A percentile compares a stretch with the other conserved stretches of the same genome.
Evolutionary conservation across 2,888 invertebrate genomes (phyloP).

Genomic region (Thumatha senex): DNA sequence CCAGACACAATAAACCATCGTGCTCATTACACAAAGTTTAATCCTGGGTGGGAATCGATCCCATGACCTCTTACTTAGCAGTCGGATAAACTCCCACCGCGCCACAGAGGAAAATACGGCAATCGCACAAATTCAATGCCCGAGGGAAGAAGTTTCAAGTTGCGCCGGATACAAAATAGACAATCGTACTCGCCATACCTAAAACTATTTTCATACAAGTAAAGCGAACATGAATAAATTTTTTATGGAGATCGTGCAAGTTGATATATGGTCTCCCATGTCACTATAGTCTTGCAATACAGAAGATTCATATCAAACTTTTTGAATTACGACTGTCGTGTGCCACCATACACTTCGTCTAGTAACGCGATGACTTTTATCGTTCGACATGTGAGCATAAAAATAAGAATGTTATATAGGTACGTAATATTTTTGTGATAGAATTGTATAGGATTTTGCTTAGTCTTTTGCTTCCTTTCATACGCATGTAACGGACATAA

Average conservation of each 20-base stretch:
- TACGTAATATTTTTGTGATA: slow-evolving; percentile 24
- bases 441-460: slow-evolving; percentile 44
- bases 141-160: no score
- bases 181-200: not conserved
- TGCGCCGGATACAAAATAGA: no score
- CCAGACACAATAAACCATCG: no score
- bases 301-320: slow-evolving; percentile 35
- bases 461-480: slow-evolving; percentile 64
- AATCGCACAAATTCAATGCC: no score
- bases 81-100: no score
- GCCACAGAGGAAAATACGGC: no score
- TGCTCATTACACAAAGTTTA: no score
- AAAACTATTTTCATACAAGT: not conserved
- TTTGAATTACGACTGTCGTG: slow-evolving; percentile 68
- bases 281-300: slow-evolving; percentile 21
- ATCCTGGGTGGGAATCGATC: no score
- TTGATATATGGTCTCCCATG: slow-evolving; percentile 28
- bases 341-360: slow-evolving; percentile 51
- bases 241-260: slow-evolving; percentile 4
- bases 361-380: slow-evolving; percentile 53
- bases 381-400: slow-evolving; percentile 64
- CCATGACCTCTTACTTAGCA: no score
- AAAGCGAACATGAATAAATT: not conserved
- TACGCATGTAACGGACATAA: slow-evolving; percentile 58
- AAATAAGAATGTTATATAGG: slow-evolving; percentile 47